Base-by-base conservation (phyloP, 2,888 invertebrate species). In the Trilocha varians region DNA sequence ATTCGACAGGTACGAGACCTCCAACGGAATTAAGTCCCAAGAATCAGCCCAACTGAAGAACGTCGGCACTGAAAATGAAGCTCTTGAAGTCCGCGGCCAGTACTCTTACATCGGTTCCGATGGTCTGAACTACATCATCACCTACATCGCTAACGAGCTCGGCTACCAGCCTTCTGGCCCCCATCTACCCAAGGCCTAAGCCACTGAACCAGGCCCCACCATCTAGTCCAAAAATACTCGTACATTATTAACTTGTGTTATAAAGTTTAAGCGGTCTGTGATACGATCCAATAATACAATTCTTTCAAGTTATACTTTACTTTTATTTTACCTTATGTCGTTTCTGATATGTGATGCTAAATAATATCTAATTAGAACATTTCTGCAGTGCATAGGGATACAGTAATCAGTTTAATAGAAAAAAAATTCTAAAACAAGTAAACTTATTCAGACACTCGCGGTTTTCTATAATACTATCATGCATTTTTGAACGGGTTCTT, bases 161-260 rank as follows among this genome's bases (percentile, higher is more conserved):
- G 89, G 89, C 11, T 90, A 87, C 85, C 78, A 79, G 51, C 75
- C 88, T 61, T 32, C 41, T 11, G 79, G 70, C n/a, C 61, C 62
- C 37, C 79, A 82, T 45, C 41, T 83, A 33, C 79, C 80, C 62
- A 13, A 34, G 40, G 42, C 47, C 14, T 70, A 70, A 69, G 43
- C 45, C 38, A 36, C 11, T 14, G 15, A 32, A 39, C 52, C n/a
- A 33, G 43, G 50, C 46, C 47, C 39, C 44, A 53, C 50, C 44
- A 55, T 75, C 75, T 77, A 75, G 75, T 74, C 74, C 66, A 69
- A 71, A 69, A 74, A 73, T 72, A 71, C 73, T 73, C 75, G 67
- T 46, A 47, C 53, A 42, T 33, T 33, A 47, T 49, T 46, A 48
- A 50, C 56, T 49, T 54, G 52, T 61, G 59, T 65, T 66, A 62